A percentile compares a stretch with the other conserved stretches of the same genome.
Conservation (phyloP, 2,113 vertebrate species). For the Psammodynastes pulverulentus region DNA sequence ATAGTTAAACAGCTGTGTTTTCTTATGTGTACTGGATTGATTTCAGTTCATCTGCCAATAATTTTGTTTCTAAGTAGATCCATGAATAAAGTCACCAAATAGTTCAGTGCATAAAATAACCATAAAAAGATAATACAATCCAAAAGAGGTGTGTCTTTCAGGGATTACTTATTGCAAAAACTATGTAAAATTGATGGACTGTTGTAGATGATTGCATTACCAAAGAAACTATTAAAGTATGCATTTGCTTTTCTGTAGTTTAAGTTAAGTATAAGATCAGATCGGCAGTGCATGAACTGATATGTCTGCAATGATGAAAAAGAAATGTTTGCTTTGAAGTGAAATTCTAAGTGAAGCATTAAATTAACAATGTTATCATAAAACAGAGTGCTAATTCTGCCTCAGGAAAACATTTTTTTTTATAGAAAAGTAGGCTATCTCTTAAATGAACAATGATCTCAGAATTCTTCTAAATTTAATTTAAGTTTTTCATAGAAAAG, state of each 20-base stretch:
- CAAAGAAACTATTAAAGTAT: constrained; percentile 49
- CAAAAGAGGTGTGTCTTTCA: constrained; percentile 51
- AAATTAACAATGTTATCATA: constrained; percentile 77
- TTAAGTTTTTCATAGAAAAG: constrained; percentile 39
- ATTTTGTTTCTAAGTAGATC: constrained; percentile 26
- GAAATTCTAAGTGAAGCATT: constrained; percentile 77
- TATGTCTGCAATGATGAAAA: constrained; percentile 52
- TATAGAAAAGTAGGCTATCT: constrained; percentile 50
- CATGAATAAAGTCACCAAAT: constrained; percentile 14
- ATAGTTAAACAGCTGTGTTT: neutral
- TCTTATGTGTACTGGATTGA: neutral
- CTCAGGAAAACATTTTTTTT: constrained; percentile 55
- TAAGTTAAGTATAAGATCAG: constrained; percentile 62
- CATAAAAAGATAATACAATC: constrained; percentile 48
- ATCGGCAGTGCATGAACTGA: constrained; percentile 53
- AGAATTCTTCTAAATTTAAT: constrained; percentile 41
- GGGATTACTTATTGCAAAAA: constrained; percentile 48
- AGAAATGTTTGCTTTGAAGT: constrained; percentile 74
- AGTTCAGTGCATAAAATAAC: constrained; percentile 40
- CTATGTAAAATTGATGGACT: constrained; percentile 56
- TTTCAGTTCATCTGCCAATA: constrained; percentile 42
- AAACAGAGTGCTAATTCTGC: constrained; percentile 68
- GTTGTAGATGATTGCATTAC: constrained; percentile 56
- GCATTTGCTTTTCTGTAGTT: constrained; percentile 49
- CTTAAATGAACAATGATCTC: constrained; percentile 57